Conservation (phyloP, 2,797 vertebrate genomes). For the Microcaecilia unicolor region DNA sequence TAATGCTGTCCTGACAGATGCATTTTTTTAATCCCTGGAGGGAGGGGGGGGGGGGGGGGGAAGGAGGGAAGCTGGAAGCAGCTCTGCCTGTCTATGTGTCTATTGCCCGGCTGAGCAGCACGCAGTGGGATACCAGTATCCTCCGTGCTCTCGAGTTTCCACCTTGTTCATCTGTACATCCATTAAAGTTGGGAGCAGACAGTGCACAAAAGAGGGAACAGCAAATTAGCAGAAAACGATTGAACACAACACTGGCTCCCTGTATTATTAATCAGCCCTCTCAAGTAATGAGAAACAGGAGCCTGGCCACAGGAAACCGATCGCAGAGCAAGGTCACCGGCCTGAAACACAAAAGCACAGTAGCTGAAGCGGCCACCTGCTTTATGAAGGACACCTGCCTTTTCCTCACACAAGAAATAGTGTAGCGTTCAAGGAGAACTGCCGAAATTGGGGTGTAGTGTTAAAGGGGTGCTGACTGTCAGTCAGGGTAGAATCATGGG, state of each 20-base stretch:
- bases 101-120: neutral
- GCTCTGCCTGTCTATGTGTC: conserved; percentile 10
- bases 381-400: too few relatives aligned
- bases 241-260: conserved; percentile 67
- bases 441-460: too few relatives aligned
- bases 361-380: too few relatives aligned
- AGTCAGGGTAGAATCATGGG: too few relatives aligned
- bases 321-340: too few relatives aligned
- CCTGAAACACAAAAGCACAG: too few relatives aligned
- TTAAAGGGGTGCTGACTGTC: too few relatives aligned
- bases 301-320: neutral
- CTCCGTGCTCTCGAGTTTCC: conserved; percentile 61
- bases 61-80: neutral
- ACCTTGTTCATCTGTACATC: conserved; percentile 79
- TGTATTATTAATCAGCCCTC: conserved; percentile 78
- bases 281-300: conserved; percentile 69
- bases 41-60: neutral
- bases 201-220: conserved; percentile 48
- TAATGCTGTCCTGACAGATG: too few relatives aligned
- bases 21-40: too few relatives aligned
- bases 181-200: conserved; percentile 61
- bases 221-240: conserved; percentile 77
- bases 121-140: too few relatives aligned
- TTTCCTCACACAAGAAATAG: too few relatives aligned
- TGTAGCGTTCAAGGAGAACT: too few relatives aligned